A percentile compares a stretch with the other conserved stretches of the same genome.
These are phyloP conservation scores for Dynastes tityus DNA, from an alignment of 2,888 invertebrate species.

Conservation along the genomic window DNA sequence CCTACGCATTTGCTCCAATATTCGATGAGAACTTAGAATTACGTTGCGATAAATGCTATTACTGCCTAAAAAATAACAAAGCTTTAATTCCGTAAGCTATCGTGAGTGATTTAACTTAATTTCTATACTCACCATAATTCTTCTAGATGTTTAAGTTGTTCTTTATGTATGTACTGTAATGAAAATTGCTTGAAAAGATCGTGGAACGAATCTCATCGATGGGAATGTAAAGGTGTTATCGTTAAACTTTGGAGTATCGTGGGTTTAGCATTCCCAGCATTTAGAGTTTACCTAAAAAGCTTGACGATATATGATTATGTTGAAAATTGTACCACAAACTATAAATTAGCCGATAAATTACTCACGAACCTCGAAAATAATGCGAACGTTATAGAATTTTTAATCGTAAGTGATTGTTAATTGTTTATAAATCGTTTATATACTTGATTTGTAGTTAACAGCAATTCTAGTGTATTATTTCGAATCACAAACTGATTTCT, in stretches of 20 bases:
- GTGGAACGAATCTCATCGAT: slow-evolving; percentile 76
- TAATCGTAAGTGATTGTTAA: slow-evolving; percentile 74
- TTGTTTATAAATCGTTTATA: background rate
- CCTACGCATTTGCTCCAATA: slow-evolving; percentile 84
- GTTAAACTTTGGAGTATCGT: slow-evolving; percentile 78
- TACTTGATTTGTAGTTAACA: slow-evolving; percentile 59
- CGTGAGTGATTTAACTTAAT: slow-evolving; percentile 45
- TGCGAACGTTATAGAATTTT: slow-evolving; percentile 78
- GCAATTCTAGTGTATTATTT: slow-evolving; percentile 78
- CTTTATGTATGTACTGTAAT: slow-evolving; percentile 80
- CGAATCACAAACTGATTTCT: slow-evolving; percentile 77
- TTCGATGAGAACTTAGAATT: slow-evolving; percentile 72
- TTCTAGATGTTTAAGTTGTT: slow-evolving; percentile 79
- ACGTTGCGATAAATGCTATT: slow-evolving; percentile 77
- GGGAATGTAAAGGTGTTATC: slow-evolving; percentile 81
- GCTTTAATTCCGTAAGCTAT: slow-evolving; percentile 79
- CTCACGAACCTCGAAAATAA: slow-evolving; percentile 83
- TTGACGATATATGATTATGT: slow-evolving; percentile 45
- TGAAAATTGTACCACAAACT: slow-evolving; percentile 66
- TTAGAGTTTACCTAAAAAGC: slow-evolving; percentile 77
- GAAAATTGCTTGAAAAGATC: slow-evolving; percentile 76
- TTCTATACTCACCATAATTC: background rate
- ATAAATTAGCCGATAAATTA: slow-evolving; percentile 80
- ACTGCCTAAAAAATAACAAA: slow-evolving; percentile 78
- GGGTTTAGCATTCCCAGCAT: slow-evolving; percentile 86